Evolutionary conservation across 2,113 vertebrate genomes (phyloP).

Genomic region (Lophotis ruficrista): DNA sequence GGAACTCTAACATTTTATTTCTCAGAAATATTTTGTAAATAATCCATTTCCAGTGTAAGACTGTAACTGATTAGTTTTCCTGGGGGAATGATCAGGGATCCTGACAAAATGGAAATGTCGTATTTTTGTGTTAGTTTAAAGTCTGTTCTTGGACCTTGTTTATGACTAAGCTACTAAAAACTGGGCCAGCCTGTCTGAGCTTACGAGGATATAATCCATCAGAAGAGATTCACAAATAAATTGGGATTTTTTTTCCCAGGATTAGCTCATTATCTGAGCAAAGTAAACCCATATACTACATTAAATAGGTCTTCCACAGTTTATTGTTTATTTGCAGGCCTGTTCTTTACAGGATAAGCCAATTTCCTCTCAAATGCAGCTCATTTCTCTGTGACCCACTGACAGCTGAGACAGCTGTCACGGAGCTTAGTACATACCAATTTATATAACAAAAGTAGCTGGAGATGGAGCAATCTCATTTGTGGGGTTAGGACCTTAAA

Average conservation of each 20-base stretch:
- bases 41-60: background rate
- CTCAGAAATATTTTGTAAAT: background rate
- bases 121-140: background rate
- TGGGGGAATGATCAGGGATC: background rate
- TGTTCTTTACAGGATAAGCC: background rate
- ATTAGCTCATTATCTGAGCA: background rate
- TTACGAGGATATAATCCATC: background rate
- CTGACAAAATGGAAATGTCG: background rate
- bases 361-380: background rate
- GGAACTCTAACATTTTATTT: background rate
- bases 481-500: background rate
- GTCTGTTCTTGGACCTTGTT: background rate
- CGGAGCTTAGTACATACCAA: background rate
- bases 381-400: background rate
- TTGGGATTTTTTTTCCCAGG: accelerated
- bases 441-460: background rate
- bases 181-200: background rate
- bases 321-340: background rate
- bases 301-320: background rate
- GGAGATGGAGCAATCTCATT: background rate
- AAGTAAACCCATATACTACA: background rate
- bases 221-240: background rate
- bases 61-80: background rate
- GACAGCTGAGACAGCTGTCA: slow-evolving; percentile 1
- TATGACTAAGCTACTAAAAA: background rate